Conservation (phyloP, 2,797 vertebrate genomes). For the Aldrovandia affinis region DNA sequence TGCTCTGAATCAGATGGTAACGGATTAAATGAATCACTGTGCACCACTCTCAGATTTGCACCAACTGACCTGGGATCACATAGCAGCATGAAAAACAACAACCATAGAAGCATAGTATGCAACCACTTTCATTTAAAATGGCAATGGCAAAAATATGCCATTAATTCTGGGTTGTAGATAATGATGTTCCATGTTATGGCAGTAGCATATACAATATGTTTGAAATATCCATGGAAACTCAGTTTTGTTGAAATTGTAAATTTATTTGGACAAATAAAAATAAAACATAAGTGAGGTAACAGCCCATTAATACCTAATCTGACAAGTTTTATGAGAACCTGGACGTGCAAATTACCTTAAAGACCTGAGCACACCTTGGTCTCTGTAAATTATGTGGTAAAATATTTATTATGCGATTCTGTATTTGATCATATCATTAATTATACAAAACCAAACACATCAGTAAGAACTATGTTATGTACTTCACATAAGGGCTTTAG, state of each 20-base stretch:
- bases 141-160: neutral
- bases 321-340: neutral
- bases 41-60: neutral
- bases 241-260: neutral
- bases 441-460: neutral
- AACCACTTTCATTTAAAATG: neutral
- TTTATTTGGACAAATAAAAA: neutral
- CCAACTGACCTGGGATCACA: neutral
- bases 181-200: neutral
- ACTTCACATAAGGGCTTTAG: neutral
- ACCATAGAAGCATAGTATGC: neutral
- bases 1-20: constrained; percentile 14
- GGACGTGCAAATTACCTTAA: neutral
- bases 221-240: neutral
- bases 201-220: neutral
- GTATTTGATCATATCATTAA: neutral
- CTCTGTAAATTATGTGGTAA: neutral
- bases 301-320: neutral
- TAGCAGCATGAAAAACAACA: neutral
- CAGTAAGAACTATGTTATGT: neutral
- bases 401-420: neutral
- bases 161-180: neutral
- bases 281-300: neutral
- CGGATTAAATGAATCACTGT: constrained; percentile 1
- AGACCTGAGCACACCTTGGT: neutral